Evolutionary conservation across 1,140 invertebrate genomes (phyloP), one percentile per base, ranked within the genome.

Genomic region (Lethrus apterus): DNA sequence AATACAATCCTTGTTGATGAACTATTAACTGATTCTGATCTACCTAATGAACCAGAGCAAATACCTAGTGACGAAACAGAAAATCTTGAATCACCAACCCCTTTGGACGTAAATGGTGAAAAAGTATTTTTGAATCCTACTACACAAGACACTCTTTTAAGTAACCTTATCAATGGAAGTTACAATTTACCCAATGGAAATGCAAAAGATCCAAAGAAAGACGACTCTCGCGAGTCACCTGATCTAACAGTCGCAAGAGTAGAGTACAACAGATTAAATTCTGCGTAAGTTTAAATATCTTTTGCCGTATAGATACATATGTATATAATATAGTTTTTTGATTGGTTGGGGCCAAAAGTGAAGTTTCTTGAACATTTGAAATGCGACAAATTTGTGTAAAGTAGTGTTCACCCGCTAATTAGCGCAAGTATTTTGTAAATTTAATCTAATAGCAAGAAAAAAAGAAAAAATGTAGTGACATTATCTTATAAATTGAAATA

Each of bases 91-190:
- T 30, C 23, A 26, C 13, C 24, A 8, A 21, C 4, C 15, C 30
- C 33, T 20, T n/a, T 34, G 4, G 30, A 33, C 15, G 19, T 14
- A 9, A 23, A 41, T 41, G 23, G 29, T 13, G 38, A 50, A 20
- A 57, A 57, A 47, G 48, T 60, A 9, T 60, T 63, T 41, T 29
- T 63, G 24, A 59, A 57, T 53, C 53, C 59, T 3, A 43, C 33
- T 17, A 33, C 57, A 1, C 47, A 54, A 43, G 50, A 63, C 50
- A 58, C 56, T 3, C 42, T 63, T 17, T 40, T 63, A 17, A 57
- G 46, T 36, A 61, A 60, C 45, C 41, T 62, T 15, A 54, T 55
- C 18, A 58, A 54, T 44, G 56, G 54, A 11, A 56, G 40, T 50
- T 55, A 55, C 26, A 51, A 51, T 13, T 36, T 24, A 19, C 18